A percentile compares a stretch with the other conserved stretches of the same genome.
These are phyloP conservation scores for Globodera rostochiensis DNA, from an alignment of 1,140 invertebrate species.

Conservation along the genomic window DNA sequence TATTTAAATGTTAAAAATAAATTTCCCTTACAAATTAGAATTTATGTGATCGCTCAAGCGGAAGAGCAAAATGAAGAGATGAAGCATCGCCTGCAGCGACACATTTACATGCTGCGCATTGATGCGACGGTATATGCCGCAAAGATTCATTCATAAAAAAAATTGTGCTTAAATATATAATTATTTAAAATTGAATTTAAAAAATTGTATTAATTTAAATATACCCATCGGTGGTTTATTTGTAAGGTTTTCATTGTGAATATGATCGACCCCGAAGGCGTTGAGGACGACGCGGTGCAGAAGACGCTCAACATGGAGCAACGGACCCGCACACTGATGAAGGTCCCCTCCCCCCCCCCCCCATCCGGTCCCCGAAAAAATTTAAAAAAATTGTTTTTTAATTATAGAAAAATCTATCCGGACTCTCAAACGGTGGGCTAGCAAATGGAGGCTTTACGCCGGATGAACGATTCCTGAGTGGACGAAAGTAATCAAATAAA, in stretches of 20 bases:
- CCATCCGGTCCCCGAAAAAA: background rate
- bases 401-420: constrained; percentile 45
- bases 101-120: constrained; percentile 64
- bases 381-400: constrained; percentile 19
- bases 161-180: too few relatives aligned
- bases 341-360: background rate
- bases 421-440: constrained; percentile 39
- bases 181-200: background rate
- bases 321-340: constrained; percentile 81
- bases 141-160: background rate
- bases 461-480: constrained; percentile 31
- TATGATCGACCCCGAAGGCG: constrained; percentile 55
- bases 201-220: background rate
- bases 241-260: constrained; percentile 56
- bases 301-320: constrained; percentile 98
- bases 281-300: constrained; percentile 94
- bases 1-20: too few relatives aligned
- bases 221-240: background rate
- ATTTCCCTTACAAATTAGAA: constrained; percentile 68
- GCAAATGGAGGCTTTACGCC: constrained; percentile 49
- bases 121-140: constrained; percentile 63
- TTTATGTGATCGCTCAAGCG: constrained; percentile 97
- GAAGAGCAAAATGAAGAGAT: constrained; percentile 87
- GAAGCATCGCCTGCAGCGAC: constrained; percentile 63
- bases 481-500: background rate